Conservation (phyloP, 2,797 vertebrate species). For the Merluccius polli region DNA sequence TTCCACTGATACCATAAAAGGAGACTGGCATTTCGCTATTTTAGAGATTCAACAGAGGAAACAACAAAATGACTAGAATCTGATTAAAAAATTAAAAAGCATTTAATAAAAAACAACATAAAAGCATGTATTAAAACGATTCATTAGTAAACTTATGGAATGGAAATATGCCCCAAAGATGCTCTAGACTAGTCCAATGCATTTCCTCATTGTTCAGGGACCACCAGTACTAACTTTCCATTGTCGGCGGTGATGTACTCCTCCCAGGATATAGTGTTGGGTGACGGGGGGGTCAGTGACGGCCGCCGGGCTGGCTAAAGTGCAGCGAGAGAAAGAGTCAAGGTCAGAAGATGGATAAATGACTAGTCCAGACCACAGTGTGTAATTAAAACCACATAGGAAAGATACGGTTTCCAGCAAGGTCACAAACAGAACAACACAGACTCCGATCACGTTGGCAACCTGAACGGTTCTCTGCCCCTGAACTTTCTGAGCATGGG, state of each 20-base stretch:
- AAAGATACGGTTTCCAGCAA: not conserved
- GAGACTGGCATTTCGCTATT: not conserved
- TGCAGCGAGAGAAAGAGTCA: not conserved
- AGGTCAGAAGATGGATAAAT: not conserved
- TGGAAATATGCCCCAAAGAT: not conserved
- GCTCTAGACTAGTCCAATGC: not conserved
- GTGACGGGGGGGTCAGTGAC: slow-evolving; percentile 87
- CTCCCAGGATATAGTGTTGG: slow-evolving; percentile 95
- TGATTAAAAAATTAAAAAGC: not conserved
- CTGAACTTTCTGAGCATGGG: not conserved
- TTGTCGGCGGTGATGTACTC: slow-evolving; percentile 94
- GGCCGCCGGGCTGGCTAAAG: slow-evolving; percentile 86
- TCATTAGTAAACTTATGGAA: not conserved
- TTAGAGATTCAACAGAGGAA: not conserved
- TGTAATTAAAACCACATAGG: not conserved
- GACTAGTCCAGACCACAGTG: not conserved
- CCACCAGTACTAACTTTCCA: slow-evolving; percentile 81
- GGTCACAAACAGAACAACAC: not conserved
- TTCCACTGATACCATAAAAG: not conserved
- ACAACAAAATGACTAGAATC: not conserved
- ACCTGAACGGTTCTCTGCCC: not conserved
- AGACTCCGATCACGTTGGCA: not conserved
- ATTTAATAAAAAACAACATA: not conserved
- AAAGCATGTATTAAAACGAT: not conserved
- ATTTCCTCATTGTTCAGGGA: not conserved